phyloP scores from a whole-genome alignment of 2,113 vertebrate genomes.

The Tetraodon nigroviridis region DNA sequence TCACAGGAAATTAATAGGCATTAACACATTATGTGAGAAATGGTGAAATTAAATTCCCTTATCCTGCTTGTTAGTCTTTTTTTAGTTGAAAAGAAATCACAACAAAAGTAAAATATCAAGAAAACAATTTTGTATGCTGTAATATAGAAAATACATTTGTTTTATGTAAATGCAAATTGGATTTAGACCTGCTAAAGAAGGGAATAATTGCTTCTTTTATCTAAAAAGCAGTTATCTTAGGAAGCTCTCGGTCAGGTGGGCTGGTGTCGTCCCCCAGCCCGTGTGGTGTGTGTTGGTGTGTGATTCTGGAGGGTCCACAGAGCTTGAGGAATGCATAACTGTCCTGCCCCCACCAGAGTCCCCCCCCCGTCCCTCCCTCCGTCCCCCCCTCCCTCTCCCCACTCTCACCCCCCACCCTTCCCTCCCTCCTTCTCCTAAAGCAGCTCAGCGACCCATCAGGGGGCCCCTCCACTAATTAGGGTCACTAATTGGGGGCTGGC shows the following conservation, averaged over 20 bases:
- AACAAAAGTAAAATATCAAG: no score
- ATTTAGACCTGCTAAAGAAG: no score
- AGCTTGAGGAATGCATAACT: conserved; percentile 61
- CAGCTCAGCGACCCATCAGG: conserved; percentile 74
- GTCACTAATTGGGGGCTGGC: conserved; percentile 76
- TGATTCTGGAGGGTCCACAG: conserved; percentile 29
- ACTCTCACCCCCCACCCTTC: conserved; percentile 15
- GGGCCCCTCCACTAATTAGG: conserved; percentile 74
- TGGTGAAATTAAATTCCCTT: no score
- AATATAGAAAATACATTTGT: no score
- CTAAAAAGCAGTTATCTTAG: no score
- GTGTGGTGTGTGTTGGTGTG: conserved; percentile 45
- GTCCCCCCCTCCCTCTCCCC: conserved; percentile 14
- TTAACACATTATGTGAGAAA: no score
- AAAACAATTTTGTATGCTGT: no score
- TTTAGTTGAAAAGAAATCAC: no score
- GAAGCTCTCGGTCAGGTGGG: background rate
- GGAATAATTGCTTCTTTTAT: no score
- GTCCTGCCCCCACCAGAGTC: conserved; percentile 40
- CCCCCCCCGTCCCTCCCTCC: conserved; percentile 27
- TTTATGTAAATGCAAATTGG: no score
- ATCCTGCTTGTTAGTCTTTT: no score
- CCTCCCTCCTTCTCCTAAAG: conserved; percentile 40
- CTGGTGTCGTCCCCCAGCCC: conserved; percentile 3
- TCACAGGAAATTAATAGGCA: no score